phyloP scores from a whole-genome alignment of 2,797 vertebrate genomes.

The Sparidentex hasta region DNA sequence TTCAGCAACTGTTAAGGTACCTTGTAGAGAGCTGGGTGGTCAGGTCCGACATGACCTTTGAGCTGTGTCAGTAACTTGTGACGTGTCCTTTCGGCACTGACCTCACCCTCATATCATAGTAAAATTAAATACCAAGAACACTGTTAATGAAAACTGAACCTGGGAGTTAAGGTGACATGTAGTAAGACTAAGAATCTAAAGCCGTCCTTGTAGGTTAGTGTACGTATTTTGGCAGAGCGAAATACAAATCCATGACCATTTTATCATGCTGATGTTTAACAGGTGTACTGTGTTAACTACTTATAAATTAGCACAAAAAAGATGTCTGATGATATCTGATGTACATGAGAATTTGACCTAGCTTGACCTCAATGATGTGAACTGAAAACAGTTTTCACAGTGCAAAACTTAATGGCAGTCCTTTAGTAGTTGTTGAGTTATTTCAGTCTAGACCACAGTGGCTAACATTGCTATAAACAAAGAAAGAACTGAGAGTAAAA shows the following conservation, averaged over 20 bases:
- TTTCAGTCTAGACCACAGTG: too few species aligned
- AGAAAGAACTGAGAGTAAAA: too few species aligned
- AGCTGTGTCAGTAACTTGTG: not conserved
- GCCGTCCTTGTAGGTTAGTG: not conserved
- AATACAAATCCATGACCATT: not conserved
- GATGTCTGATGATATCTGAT: not conserved
- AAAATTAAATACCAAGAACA: not conserved
- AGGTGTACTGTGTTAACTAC: not conserved
- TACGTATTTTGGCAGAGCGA: not conserved
- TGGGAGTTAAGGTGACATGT: not conserved
- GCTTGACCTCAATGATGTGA: too few species aligned
- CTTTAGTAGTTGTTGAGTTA: too few species aligned
- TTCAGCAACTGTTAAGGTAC: not conserved
- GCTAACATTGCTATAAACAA: too few species aligned
- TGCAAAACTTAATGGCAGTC: not conserved
- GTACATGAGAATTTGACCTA: too few species aligned
- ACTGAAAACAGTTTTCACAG: too few species aligned
- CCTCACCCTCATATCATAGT: not conserved
- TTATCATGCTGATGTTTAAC: not conserved
- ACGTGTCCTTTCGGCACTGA: not conserved
- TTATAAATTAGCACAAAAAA: not conserved
- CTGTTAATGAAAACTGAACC: not conserved
- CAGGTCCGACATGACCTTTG: not conserved
- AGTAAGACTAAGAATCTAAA: not conserved
- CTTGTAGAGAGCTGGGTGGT: not conserved